phyloP scores from a whole-genome alignment of 1,140 invertebrate genomes.

The Nilaparvata lugens region DNA sequence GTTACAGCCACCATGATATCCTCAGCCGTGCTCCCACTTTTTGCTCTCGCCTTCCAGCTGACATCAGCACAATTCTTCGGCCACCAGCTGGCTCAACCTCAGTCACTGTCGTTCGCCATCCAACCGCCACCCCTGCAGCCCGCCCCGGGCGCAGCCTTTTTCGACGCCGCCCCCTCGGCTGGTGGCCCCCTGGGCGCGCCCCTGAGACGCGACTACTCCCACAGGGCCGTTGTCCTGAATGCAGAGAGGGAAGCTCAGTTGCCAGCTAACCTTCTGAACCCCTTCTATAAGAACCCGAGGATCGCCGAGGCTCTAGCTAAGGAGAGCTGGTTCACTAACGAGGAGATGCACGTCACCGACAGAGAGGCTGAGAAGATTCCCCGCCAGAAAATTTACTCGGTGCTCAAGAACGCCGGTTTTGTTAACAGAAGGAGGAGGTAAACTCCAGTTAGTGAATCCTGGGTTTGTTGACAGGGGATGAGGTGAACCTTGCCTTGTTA shows the following conservation, averaged over 20 bases:
- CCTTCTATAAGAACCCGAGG: conserved; percentile 65
- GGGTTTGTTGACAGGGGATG: no score
- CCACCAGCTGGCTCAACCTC: not conserved
- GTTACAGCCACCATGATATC: not conserved
- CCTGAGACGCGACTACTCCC: conserved; percentile 28
- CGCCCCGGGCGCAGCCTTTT: not conserved
- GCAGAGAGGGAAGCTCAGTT: conserved; percentile 46
- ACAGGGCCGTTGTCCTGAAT: conserved; percentile 49
- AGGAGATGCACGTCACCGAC: conserved; percentile 46
- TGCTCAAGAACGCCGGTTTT: conserved; percentile 60
- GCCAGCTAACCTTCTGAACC: conserved; percentile 51
- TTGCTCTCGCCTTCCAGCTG: not conserved
- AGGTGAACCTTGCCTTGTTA: no score
- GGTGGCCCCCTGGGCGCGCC: not conserved
- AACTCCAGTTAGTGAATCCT: no score
- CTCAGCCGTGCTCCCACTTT: not conserved
- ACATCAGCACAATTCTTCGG: conserved; percentile 12
- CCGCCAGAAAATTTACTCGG: conserved; percentile 57
- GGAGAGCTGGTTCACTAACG: conserved; percentile 55
- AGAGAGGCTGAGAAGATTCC: conserved; percentile 70
- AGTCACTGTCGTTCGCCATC: conserved; percentile 9
- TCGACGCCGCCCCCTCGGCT: not conserved
- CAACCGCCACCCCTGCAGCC: conserved; percentile 12
- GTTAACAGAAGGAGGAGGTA: conserved; percentile 26
- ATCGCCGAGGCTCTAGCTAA: conserved; percentile 59